Conservation (phyloP, 2,888 invertebrate species). For the Choreutis nemorana region DNA sequence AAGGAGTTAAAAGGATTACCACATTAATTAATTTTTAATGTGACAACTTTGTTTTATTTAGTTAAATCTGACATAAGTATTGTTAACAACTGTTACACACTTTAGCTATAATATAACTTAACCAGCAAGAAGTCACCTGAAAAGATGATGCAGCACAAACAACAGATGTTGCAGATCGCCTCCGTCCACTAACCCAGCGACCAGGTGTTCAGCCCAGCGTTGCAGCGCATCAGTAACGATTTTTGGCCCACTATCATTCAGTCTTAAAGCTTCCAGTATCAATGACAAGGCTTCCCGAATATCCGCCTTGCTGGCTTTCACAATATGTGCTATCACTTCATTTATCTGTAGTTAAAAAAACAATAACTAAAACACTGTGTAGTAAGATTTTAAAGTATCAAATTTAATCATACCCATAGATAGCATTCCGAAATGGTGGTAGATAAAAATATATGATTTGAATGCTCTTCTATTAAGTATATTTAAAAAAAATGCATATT, state of each 20-base stretch:
- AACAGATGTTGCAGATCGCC: constrained; percentile 35
- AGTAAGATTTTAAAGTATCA: background rate
- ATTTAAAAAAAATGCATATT: too few species aligned
- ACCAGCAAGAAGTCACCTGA: too few species aligned
- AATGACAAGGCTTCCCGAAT: constrained; percentile 40
- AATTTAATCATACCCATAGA: constrained; percentile 3
- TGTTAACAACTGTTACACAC: too few species aligned
- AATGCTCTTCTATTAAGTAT: too few species aligned
- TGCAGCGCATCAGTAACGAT: constrained; percentile 27
- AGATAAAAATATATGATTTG: too few species aligned
- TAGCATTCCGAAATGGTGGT: too few species aligned
- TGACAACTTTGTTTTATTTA: too few species aligned
- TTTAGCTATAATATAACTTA: too few species aligned
- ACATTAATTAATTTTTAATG: too few species aligned
- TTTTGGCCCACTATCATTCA: constrained; percentile 29
- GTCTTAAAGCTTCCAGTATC: constrained; percentile 31
- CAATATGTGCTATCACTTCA: constrained; percentile 34
- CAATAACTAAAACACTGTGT: constrained; percentile 1
- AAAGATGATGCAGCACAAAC: constrained; percentile 43
- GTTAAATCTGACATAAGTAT: too few species aligned
- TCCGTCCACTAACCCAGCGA: constrained; percentile 26
- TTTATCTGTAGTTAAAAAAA: constrained; percentile 33
- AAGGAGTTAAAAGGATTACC: too few species aligned
- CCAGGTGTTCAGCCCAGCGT: constrained; percentile 41
- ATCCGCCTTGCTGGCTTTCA: constrained; percentile 23